Evolutionary conservation across 2,113 vertebrate genomes (phyloP), one percentile per base, ranked within the genome.

Genomic region (Mesoclemmys tuberculata): DNA sequence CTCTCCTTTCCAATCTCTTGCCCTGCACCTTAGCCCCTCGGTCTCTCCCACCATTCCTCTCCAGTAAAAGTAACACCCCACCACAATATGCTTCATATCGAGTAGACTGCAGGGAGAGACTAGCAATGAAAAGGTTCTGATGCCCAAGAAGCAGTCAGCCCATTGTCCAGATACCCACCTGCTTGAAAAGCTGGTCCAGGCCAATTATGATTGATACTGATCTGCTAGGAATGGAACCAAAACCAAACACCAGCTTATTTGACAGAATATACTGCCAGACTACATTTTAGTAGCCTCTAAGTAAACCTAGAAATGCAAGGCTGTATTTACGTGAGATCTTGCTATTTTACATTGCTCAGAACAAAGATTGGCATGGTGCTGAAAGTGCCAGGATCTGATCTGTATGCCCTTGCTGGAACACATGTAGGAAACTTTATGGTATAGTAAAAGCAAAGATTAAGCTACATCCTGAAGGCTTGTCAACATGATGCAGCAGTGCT

Each of bases 91-190:
- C 11, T 48, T 83, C 56, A 26, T 9, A 49, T 35, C 5, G 6
- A 11, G 31, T 11, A n/a, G 35, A 48, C 44, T 19, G 16, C 18
- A 61, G 21, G 18, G 7, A 49, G n/a, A 38, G 8, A n/a, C 68
- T 9, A n/a, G 22, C 61, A 19, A 38, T 49, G 13, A 16, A 77
- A 27, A 2, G 35, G n/a, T 49, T 26, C 10, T 38, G 48, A 71
- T 38, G n/a, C 24, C 82, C n/a, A 51, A 18, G 46, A 29, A 49
- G 48, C 10, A n/a, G 8, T 0, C 0, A 77, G 2, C 3, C 5
- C 64, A 11, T 49, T 81, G 49, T 68, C 12, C 31, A 5, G 18
- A 2, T 1, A 56, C 8, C 6, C 16, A 38, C 16, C 11, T 12
- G 18, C 21, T 74, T 74, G 21, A 22, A 2, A 74, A 74, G 71